phyloP scores from a whole-genome alignment of 2,113 vertebrate genomes.

The Gambusia holbrooki region DNA sequence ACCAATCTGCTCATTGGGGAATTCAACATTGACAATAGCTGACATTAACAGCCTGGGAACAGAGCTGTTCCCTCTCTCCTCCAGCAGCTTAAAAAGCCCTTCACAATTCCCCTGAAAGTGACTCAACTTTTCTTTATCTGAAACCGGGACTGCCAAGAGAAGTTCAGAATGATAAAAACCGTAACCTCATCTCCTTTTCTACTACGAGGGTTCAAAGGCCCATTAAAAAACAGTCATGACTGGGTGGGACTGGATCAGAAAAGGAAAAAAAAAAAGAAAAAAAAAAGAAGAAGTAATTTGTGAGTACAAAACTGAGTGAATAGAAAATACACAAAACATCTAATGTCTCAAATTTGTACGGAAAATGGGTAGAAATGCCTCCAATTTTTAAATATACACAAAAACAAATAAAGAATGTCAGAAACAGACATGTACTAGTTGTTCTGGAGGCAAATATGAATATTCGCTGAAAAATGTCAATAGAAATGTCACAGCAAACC shows the following conservation, averaged over 20 bases:
- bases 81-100: conserved; percentile 60
- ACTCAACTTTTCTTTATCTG: conserved; percentile 56
- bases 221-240: conserved; percentile 25
- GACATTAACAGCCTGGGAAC: conserved; percentile 85
- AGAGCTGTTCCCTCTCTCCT: conserved; percentile 61
- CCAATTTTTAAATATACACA: not conserved
- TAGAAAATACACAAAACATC: conserved; percentile 6
- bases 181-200: conserved; percentile 47
- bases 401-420: not conserved
- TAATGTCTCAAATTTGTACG: not conserved
- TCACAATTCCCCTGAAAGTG: conserved; percentile 59
- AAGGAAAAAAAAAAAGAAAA: not conserved
- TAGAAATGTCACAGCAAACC: not conserved
- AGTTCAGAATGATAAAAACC: conserved; percentile 55
- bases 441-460: not conserved
- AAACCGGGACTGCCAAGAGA: conserved; percentile 54
- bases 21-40: conserved; percentile 73
- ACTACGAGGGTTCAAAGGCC: conserved; percentile 51
- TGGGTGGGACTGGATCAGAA: conserved; percentile 24
- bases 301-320: not conserved
- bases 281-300: not conserved
- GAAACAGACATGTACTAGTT: not conserved
- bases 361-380: not conserved
- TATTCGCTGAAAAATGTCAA: not conserved
- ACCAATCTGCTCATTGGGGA: conserved; percentile 79